These are phyloP conservation scores for Halcyon leucocephala DNA, from an alignment of 2,797 vertebrate species.

Conservation along the genomic window DNA sequence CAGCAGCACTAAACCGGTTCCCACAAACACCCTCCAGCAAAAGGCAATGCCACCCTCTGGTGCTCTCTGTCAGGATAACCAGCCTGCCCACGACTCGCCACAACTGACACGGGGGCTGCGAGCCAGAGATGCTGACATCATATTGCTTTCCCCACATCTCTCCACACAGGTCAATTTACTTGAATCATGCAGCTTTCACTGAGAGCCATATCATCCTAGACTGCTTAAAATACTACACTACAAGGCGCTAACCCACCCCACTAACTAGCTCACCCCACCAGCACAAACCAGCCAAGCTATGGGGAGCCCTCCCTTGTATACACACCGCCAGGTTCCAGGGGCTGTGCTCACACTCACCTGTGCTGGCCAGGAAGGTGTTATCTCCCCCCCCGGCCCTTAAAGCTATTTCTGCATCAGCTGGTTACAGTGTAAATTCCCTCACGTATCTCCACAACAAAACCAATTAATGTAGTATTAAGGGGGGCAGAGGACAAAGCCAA, in stretches of 20 bases:
- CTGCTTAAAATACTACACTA: rapidly evolving
- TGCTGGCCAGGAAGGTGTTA: too few species aligned
- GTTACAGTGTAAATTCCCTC: rapidly evolving
- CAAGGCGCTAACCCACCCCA: rapidly evolving
- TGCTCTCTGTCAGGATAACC: neutral
- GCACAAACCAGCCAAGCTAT: rapidly evolving
- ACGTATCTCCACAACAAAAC: neutral
- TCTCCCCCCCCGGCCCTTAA: neutral
- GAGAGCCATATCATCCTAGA: rapidly evolving
- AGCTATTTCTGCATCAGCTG: neutral
- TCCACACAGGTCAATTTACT: rapidly evolving
- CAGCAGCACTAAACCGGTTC: rapidly evolving
- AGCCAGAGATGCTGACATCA: rapidly evolving
- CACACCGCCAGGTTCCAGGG: rapidly evolving
- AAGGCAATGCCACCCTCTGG: neutral
- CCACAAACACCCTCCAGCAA: rapidly evolving
- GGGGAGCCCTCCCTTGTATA: neutral
- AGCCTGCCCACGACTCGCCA: rapidly evolving
- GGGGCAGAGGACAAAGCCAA: neutral
- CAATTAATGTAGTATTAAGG: too few species aligned
- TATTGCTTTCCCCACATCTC: neutral
- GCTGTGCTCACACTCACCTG: neutral
- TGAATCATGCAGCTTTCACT: rapidly evolving
- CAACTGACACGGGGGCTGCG: rapidly evolving
- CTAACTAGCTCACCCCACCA: rapidly evolving